These are phyloP conservation scores for Kryphioiulus occultus DNA, from an alignment of 2,888 invertebrate genomes.

Conservation along the genomic window DNA sequence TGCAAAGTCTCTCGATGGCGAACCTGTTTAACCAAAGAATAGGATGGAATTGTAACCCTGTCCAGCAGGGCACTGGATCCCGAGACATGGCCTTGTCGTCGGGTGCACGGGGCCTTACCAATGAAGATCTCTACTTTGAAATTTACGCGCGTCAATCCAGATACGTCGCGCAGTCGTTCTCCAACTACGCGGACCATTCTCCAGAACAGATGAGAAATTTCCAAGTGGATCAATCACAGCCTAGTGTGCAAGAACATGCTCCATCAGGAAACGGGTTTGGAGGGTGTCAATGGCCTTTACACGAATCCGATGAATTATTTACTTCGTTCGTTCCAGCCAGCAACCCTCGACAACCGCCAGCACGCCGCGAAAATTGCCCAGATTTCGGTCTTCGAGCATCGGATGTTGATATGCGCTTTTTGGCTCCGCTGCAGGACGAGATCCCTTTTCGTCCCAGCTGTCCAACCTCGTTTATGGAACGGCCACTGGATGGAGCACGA, in stretches of 20 bases:
- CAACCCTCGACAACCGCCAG: background rate
- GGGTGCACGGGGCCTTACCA: background rate
- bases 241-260: background rate
- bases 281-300: background rate
- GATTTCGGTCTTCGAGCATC: no score
- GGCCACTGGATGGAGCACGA: background rate
- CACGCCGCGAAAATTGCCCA: background rate
- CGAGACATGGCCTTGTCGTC: background rate
- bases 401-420: background rate
- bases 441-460: background rate
- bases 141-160: background rate
- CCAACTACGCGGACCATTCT: background rate
- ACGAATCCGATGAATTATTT: background rate
- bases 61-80: background rate
- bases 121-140: background rate
- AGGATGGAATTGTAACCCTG: background rate
- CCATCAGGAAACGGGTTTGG: background rate
- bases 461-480: background rate
- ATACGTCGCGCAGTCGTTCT: background rate
- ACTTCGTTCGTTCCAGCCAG: background rate
- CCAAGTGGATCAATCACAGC: background rate
- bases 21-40: background rate
- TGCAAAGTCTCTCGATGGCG: background rate
- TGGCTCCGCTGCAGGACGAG: background rate
- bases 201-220: background rate